Base-by-base conservation (phyloP, 2,888 invertebrate genomes). In the Apodemia duryi region DNA sequence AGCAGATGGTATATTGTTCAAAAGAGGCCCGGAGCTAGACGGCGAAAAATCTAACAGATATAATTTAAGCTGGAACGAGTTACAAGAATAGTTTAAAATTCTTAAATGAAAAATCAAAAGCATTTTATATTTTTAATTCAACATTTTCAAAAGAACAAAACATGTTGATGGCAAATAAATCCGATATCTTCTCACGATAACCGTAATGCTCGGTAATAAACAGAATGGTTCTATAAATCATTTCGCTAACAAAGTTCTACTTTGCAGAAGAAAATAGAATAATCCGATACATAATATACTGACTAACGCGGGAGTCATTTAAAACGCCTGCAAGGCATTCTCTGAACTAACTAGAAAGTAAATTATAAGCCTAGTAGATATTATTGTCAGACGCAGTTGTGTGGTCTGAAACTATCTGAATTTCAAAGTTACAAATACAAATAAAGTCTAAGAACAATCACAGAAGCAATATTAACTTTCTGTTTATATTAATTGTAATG, bases 261-360 rank as follows among this genome's bases (percentile, higher is more conserved):
- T 54, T 54, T 11, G 28, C 29, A 32, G 10, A 54, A 11, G 46
- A 46, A 46, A 54, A 54, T 61, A 38, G 38, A 65, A 67, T 64
- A 62, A 38, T 65, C 35, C 62, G 52, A 75, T 72, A 75, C 70
- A 72, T 73, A 71, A 60, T 46, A 61, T 65, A 51, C 64, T 51
- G 65, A 61, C 65, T 54, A 61, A 38, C 66, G 29, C 65, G 70
- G 71, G 69, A 74, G 69, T 68, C 70, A 63, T 68, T 68, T 67
- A 65, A 66, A 62, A 64, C 63, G 65, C 70, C 75, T 72, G 68
- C 65, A 67, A 71, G 73, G 75, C 73, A 73, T 70, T 76, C 69
- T 66, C 67, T 63, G 51, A 29, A 74, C 74, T 80, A 81, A 81
- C 80, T 79, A 83, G 83, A 85, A 84, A 85, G 82, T 81, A 80